Evolutionary conservation across 2,113 vertebrate genomes (phyloP).

Genomic region (Hiodon tergisus): DNA sequence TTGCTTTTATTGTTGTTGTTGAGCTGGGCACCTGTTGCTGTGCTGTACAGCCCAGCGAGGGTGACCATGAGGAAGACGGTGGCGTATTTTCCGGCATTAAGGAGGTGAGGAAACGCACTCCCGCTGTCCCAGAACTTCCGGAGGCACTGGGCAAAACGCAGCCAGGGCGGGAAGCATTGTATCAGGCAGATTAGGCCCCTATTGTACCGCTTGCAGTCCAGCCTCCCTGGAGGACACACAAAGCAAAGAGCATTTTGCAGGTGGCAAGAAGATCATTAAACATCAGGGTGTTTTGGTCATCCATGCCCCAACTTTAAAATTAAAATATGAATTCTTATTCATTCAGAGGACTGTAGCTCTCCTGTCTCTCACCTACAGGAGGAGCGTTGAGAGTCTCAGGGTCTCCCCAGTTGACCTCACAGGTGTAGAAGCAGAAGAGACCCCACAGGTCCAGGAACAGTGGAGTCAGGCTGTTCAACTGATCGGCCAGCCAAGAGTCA

Average conservation of each 20-base stretch:
- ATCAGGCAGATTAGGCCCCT: conserved; percentile 37
- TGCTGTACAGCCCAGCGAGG: conserved; percentile 42
- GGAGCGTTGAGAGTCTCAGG: conserved; percentile 24
- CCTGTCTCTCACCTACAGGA: conserved; percentile 26
- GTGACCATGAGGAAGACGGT: conserved; percentile 47
- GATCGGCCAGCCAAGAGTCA: conserved; percentile 49
- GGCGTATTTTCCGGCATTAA: conserved; percentile 48
- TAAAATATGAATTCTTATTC: neutral
- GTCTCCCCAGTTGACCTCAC: conserved; percentile 42
- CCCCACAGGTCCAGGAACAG: conserved; percentile 45
- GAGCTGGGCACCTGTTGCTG: conserved; percentile 30
- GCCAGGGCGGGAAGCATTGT: conserved; percentile 49
- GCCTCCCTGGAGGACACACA: conserved; percentile 27
- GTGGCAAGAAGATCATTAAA: too few species aligned
- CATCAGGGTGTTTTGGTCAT: too few species aligned
- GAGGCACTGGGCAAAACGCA: conserved; percentile 51
- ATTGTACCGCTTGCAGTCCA: conserved; percentile 21
- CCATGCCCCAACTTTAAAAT: too few species aligned
- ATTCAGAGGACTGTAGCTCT: neutral
- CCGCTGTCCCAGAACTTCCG: conserved; percentile 44
- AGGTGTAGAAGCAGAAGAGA: conserved; percentile 40
- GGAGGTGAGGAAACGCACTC: conserved; percentile 35
- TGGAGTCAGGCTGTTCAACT: conserved; percentile 47
- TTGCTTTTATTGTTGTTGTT: too few species aligned
- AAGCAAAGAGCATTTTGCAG: neutral